Evolutionary conservation across 92 coral and sea anemone genomes (phyloP), one percentile per base, ranked within the genome.

Genomic region (Muricea muricata): DNA sequence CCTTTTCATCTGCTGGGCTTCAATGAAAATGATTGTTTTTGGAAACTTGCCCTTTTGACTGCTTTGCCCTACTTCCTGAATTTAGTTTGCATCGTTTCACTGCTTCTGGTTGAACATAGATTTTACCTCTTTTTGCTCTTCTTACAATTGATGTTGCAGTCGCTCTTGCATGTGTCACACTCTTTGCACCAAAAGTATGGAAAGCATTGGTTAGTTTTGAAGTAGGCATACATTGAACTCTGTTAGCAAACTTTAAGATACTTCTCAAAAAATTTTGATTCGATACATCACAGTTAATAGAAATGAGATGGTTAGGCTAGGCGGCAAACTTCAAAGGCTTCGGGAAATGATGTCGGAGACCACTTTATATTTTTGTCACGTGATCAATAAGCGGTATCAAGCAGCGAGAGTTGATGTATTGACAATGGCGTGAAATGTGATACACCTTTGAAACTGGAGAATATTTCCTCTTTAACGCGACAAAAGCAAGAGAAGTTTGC

Each of bases 211-310:
- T 39, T 23, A 70, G 76, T 35, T 70, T 70, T 35, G 76, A 70
- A 21, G 30, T 40, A 17, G 76, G 54, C 50, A 70, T 33, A 9
- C 54, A 3, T 70, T 70, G 14, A 0, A 33, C 45, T 18, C 76
- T 70, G 21, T 37, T n/a, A 0, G 76, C 48, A 70, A 70, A 70
- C 25, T 33, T 70, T 23, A 70, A 2, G 2, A 68, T 68, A 68
- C 75, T 47, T 32, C 75, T 45, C 75, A 68, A 32, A 24, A 68
- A 68, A 68, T 68, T 68, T 68, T 34, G 75, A 68, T 31, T 20
- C 10, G 75, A 32, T 23, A 34, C 75, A 48, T 48, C n/a, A n/a
- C n/a, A n/a, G n/a, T n/a, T n/a, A n/a, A n/a, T n/a, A n/a, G n/a
- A n/a, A n/a, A n/a, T n/a, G n/a, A n/a, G n/a, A n/a, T n/a, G n/a